A percentile compares a stretch with the other conserved stretches of the same genome.
These are phyloP conservation scores for Pachycephus smyrnensis DNA, from an alignment of 2,888 invertebrate genomes.

Conservation along the genomic window DNA sequence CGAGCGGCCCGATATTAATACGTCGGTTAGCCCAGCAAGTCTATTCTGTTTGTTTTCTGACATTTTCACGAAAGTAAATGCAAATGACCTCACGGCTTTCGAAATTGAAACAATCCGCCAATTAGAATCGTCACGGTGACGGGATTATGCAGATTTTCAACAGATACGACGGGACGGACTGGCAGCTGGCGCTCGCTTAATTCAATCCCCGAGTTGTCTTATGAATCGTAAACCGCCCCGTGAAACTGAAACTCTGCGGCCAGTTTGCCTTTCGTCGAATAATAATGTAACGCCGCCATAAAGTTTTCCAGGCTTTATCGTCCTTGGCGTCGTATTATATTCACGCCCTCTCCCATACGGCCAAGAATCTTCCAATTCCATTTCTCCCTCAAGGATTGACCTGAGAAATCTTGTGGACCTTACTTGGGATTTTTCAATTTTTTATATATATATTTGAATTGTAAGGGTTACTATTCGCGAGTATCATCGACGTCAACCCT, in stretches of 20 bases:
- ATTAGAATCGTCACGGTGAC: slow-evolving; percentile 65
- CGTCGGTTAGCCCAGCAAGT: not conserved
- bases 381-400: not conserved
- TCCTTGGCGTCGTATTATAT: not conserved
- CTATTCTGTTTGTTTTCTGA: not conserved
- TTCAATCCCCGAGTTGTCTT: slow-evolving; percentile 65
- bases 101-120: slow-evolving; percentile 66
- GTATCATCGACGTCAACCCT: not conserved
- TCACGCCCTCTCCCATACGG: not conserved
- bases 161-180: slow-evolving; percentile 48
- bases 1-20: not conserved
- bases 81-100: slow-evolving; percentile 54
- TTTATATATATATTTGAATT: not conserved
- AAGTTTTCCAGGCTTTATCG: slow-evolving; percentile 27
- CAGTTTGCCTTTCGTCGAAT: slow-evolving; percentile 38
- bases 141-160: slow-evolving; percentile 64
- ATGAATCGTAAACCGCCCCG: slow-evolving; percentile 62
- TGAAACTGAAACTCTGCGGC: slow-evolving; percentile 50
- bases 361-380: not conserved
- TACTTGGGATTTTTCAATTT: not conserved
- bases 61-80: slow-evolving; percentile 39
- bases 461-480: not conserved
- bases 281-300: slow-evolving; percentile 45
- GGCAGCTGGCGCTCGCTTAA: slow-evolving; percentile 63
- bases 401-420: not conserved